These are phyloP conservation scores for Hystrix brachyura DNA, from an alignment of 2,113 vertebrate species.

Conservation along the genomic window DNA sequence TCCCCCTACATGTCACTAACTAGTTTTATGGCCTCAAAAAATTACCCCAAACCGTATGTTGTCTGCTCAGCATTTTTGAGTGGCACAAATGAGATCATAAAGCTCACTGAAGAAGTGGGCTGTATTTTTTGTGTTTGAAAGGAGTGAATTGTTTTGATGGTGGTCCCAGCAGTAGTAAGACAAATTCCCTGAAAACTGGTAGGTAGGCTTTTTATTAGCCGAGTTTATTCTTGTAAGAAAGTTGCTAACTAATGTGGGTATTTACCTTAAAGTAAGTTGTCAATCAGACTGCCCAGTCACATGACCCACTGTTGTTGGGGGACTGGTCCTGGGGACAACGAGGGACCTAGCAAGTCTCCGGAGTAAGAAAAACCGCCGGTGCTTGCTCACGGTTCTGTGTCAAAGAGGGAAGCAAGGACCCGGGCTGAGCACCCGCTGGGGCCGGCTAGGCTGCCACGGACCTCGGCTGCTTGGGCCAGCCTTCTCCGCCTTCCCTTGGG, in stretches of 20 bases:
- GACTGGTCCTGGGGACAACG: background rate
- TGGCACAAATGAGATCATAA: background rate
- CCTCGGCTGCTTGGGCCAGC: background rate
- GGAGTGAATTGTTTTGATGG: background rate
- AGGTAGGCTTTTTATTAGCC: background rate
- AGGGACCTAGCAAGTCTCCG: background rate
- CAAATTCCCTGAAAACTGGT: background rate
- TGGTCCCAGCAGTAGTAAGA: background rate
- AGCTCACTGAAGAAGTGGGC: background rate
- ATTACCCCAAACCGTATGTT: background rate
- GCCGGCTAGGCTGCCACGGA: background rate
- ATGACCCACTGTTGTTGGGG: background rate
- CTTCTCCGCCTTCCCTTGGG: background rate
- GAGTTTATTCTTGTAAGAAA: background rate
- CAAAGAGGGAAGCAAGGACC: background rate
- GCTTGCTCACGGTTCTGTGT: background rate
- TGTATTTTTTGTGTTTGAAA: background rate
- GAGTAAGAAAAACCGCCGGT: background rate
- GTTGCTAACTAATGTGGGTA: background rate
- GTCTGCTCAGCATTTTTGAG: background rate
- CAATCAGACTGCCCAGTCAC: background rate
- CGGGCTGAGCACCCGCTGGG: too few relatives aligned
- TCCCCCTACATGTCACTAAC: background rate
- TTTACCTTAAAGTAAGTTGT: background rate
- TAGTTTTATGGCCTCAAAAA: background rate